Conservation (phyloP, 2,113 vertebrate species). For the Vidua chalybeata region DNA sequence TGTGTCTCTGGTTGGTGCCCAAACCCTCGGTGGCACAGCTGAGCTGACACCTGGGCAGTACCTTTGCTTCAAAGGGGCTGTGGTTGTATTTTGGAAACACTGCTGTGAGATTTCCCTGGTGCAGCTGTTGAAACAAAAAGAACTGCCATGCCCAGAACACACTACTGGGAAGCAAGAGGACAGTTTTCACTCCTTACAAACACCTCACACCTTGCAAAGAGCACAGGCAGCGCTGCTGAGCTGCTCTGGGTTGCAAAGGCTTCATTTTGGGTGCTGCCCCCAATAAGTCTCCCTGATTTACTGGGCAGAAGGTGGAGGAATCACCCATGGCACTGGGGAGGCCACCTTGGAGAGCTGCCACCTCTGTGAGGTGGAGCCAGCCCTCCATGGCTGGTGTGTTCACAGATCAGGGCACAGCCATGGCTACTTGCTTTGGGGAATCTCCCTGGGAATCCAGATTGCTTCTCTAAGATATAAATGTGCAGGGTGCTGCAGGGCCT, state of each 20-base stretch:
- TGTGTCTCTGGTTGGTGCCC: not conserved
- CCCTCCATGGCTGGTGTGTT: not conserved
- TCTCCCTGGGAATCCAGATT: not conserved
- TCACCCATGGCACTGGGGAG: not conserved
- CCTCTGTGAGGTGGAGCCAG: not conserved
- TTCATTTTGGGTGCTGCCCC: accelerated
- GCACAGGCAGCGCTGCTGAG: not conserved
- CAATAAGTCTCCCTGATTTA: not conserved
- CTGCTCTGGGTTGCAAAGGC: not conserved
- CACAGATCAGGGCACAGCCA: accelerated
- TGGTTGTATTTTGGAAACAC: not conserved
- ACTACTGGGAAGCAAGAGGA: accelerated
- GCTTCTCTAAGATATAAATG: not conserved
- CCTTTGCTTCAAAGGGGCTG: not conserved
- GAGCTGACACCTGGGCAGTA: not conserved
- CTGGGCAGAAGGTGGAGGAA: not conserved
- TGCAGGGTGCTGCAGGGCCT: not conserved
- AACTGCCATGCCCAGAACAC: not conserved
- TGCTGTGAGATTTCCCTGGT: not conserved
- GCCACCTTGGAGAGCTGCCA: not conserved
- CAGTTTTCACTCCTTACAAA: not conserved
- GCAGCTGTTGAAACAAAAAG: not conserved
- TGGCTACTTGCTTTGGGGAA: not conserved
- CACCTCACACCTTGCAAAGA: not conserved
- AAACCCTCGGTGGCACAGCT: not conserved